Percentiles rank a stretch among this genome's conserved stretches.
These are phyloP conservation scores for Bhutanitis thaidina DNA, from an alignment of 2,888 invertebrate species.

Conservation along the genomic window DNA sequence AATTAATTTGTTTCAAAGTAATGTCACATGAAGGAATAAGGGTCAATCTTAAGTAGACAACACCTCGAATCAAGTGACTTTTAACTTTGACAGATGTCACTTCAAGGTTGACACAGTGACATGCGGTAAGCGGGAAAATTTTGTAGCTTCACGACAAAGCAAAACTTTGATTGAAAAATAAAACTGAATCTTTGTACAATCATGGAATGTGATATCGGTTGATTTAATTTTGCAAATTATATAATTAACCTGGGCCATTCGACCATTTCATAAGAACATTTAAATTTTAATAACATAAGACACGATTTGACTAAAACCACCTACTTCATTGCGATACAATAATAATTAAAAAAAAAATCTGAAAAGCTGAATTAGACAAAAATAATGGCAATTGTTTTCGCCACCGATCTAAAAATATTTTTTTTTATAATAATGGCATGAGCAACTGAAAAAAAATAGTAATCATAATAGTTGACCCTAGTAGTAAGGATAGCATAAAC, in stretches of 20 bases:
- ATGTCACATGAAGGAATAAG: too few species aligned
- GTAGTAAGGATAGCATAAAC: slow-evolving; percentile 3
- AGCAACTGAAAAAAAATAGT: neutral
- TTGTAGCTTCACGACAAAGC: too few species aligned
- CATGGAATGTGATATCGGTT: slow-evolving; percentile 70
- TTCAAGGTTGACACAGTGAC: too few species aligned
- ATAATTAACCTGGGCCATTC: slow-evolving; percentile 34
- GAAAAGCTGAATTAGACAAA: too few species aligned
- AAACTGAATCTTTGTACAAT: slow-evolving; percentile 53
- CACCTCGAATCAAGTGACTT: too few species aligned
- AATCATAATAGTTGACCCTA: neutral
- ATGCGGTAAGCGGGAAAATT: too few species aligned
- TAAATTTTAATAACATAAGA: slow-evolving; percentile 23
- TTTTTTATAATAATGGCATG: neutral
- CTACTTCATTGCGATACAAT: too few species aligned
- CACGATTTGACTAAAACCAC: slow-evolving; percentile 16
- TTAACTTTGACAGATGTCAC: too few species aligned
- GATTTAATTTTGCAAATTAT: slow-evolving; percentile 41
- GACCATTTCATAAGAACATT: slow-evolving; percentile 45
- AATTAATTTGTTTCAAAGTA: too few species aligned
- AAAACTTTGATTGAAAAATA: neutral
- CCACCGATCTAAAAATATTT: neutral
- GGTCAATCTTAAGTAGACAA: too few species aligned
- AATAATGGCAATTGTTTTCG: too few species aligned
- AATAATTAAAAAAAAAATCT: too few species aligned